phyloP scores from a whole-genome alignment of 1,140 invertebrate species.

The Coelopa frigida region DNA sequence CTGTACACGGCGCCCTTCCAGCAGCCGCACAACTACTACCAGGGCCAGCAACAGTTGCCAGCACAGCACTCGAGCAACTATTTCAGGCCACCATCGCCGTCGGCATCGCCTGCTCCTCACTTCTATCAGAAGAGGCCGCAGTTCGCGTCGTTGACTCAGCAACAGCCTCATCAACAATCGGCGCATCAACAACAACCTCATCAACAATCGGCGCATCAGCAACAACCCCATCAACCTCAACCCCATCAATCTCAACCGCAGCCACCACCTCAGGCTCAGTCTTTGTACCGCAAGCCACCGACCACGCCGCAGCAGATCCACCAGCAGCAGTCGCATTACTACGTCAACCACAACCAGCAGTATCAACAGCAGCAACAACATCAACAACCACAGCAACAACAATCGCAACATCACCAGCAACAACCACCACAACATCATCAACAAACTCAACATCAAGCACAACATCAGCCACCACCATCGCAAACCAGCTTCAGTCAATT shows the following conservation, averaged over 20 bases:
- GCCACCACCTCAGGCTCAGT: constrained; percentile 22
- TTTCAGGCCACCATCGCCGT: constrained; percentile 44
- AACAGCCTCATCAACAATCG: constrained; percentile 14
- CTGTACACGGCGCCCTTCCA: constrained; percentile 14
- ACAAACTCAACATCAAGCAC: constrained; percentile 17
- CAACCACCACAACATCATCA: constrained; percentile 19
- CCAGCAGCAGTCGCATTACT: constrained; percentile 45
- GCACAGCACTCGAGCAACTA: constrained; percentile 45
- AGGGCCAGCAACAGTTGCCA: constrained; percentile 24
- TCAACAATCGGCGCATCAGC: constrained; percentile 29
- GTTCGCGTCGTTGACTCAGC: too few relatives aligned
- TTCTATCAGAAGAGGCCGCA: too few relatives aligned
- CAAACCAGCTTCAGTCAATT: constrained; percentile 15
- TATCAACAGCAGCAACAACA: constrained; percentile 24
- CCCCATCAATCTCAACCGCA: constrained; percentile 16
- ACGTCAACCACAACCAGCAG: constrained; percentile 45
- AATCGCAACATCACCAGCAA: constrained; percentile 15
- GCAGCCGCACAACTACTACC: constrained; percentile 7
- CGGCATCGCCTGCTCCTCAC: constrained; percentile 17
- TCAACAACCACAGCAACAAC: constrained; percentile 7
- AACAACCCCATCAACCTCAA: constrained; percentile 9
- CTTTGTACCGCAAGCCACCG: constrained; percentile 32
- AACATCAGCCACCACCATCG: constrained; percentile 25
- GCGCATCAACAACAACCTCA: constrained; percentile 26
- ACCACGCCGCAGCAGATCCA: not conserved